Percentiles rank a stretch among this genome's conserved stretches.
These are phyloP conservation scores for Bombus vancouverensis DNA, from an alignment of 1,140 invertebrate species.

Conservation along the genomic window DNA sequence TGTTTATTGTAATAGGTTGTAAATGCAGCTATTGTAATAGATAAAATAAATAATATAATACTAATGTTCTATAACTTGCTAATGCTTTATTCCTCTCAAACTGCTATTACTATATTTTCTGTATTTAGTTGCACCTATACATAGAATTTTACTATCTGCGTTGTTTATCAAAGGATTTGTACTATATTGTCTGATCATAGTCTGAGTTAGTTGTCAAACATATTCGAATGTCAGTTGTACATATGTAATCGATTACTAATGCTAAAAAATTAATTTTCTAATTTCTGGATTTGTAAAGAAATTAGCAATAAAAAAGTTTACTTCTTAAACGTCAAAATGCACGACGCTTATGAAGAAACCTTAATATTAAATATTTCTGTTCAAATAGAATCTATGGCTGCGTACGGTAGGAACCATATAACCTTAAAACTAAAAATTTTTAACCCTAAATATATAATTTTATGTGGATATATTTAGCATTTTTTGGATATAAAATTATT, in stretches of 20 bases:
- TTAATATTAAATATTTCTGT: constrained; percentile 92
- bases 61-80: no score
- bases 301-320: constrained; percentile 48
- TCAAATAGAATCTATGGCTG: constrained; percentile 95
- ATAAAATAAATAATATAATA: background rate
- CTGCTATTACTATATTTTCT: no score
- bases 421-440: constrained; percentile 32
- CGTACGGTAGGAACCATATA: constrained; percentile 88
- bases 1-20: background rate
- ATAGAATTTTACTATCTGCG: no score
- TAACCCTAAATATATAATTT: background rate
- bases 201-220: background rate
- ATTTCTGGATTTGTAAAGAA: background rate
- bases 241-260: background rate
- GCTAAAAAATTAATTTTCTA: background rate
- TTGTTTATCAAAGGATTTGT: no score
- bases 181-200: background rate
- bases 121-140: no score
- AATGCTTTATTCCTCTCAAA: no score
- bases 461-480: background rate
- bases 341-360: constrained; percentile 92
- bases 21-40: background rate
- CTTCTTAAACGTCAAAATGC: constrained; percentile 85
- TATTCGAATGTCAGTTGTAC: background rate
- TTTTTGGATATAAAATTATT: background rate